Conservation (phyloP, 1,140 invertebrate species). For the Caerostris darwini region DNA sequence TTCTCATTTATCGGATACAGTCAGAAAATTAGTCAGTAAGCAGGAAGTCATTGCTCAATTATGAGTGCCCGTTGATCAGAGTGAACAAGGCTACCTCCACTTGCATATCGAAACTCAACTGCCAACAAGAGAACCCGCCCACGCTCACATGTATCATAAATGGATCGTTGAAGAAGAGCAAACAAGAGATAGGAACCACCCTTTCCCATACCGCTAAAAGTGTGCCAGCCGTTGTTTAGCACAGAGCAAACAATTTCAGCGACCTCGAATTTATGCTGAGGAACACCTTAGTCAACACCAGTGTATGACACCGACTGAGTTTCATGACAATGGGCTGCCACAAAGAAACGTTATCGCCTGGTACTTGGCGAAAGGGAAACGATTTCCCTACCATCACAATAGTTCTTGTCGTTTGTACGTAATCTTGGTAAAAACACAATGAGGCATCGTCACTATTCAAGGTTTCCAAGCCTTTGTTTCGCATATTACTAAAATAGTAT, state of each 20-base stretch:
- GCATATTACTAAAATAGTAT: conserved; percentile 26
- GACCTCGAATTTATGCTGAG: conserved; percentile 70
- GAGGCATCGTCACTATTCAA: conserved; percentile 10
- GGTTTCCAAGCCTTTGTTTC: conserved; percentile 38
- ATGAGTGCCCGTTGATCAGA: neutral
- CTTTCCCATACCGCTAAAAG: conserved; percentile 62
- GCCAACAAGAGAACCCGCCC: neutral
- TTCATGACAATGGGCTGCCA: conserved; percentile 69
- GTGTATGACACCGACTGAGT: conserved; percentile 62
- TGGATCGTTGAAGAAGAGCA: conserved; percentile 74
- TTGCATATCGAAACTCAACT: neutral
- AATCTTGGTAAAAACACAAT: conserved; percentile 40
- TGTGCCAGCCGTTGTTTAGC: conserved; percentile 70
- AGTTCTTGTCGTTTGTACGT: conserved; percentile 26
- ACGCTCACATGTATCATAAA: conserved; percentile 50
- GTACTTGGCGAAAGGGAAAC: conserved; percentile 57
- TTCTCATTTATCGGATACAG: neutral
- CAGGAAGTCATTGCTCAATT: conserved; percentile 37
- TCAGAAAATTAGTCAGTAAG: conserved; percentile 11
- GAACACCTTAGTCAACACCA: conserved; percentile 68
- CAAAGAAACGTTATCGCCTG: conserved; percentile 56
- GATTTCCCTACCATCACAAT: conserved; percentile 31
- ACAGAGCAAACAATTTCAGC: conserved; percentile 60
- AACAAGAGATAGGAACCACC: conserved; percentile 68
- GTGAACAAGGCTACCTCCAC: conserved; percentile 30